Evolutionary conservation across 37 sponge, comb jelly and placozoan genomes (phyloP).

Genomic region (Beroe forskalii): DNA sequence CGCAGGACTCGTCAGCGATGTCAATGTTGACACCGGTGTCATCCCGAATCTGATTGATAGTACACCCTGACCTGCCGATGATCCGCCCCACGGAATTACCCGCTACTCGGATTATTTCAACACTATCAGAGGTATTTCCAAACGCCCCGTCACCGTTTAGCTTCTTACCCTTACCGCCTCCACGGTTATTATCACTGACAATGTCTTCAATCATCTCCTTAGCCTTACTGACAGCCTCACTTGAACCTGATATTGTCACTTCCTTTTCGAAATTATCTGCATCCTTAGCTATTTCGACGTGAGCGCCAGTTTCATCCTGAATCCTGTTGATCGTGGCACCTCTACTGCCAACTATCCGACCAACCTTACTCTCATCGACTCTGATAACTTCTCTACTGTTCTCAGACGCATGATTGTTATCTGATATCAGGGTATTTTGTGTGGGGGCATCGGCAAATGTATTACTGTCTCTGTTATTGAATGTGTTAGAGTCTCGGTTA

Average conservation of each 20-base stretch:
- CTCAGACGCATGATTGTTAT: neutral
- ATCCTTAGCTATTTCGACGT: slow-evolving; percentile 2
- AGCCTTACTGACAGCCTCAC: neutral
- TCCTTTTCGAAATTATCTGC: neutral
- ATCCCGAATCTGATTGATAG: slow-evolving; percentile 18
- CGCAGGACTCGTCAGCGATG: neutral
- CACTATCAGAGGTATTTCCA: neutral
- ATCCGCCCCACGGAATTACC: slow-evolving; percentile 13
- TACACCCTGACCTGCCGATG: slow-evolving; percentile 2
- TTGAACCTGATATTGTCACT: slow-evolving; percentile 23
- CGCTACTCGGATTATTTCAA: neutral
- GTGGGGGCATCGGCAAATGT: neutral
- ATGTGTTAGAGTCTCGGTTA: neutral
- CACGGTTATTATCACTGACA: neutral
- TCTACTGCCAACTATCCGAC: slow-evolving; percentile 12
- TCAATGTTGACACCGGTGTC: slow-evolving; percentile 35
- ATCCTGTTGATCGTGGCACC: slow-evolving; percentile 51
- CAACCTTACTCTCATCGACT: neutral
- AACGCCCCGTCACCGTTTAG: too few species aligned
- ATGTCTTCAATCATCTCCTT: neutral
- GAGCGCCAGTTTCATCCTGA: neutral
- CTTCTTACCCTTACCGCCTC: neutral
- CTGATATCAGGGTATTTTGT: neutral
- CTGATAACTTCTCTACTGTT: neutral
- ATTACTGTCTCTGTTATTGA: neutral